Evolutionary conservation across 2,113 vertebrate genomes (phyloP).

Genomic region (Periophthalmodon schlosseri): DNA sequence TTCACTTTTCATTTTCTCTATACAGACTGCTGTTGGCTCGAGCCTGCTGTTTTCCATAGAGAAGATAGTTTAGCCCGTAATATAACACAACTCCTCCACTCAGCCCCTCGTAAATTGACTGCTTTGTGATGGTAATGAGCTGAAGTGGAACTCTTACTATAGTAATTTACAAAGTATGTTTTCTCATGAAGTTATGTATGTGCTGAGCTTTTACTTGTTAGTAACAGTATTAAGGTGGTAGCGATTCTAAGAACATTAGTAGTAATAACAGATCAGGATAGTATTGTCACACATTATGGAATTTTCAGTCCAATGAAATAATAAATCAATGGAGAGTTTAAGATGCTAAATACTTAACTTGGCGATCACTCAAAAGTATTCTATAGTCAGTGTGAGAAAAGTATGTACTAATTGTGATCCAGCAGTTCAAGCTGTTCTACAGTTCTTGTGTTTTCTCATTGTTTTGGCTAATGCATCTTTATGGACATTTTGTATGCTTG

Average conservation of each 20-base stretch:
- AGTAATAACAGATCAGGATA: background rate
- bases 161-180: background rate
- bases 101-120: slow-evolving; percentile 26
- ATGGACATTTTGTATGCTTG: too few relatives aligned
- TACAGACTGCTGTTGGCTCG: slow-evolving; percentile 50
- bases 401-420: too few relatives aligned
- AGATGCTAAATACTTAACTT: too few relatives aligned
- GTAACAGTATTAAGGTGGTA: background rate
- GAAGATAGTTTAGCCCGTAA: slow-evolving; percentile 36
- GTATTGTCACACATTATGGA: background rate
- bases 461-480: too few relatives aligned
- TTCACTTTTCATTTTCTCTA: slow-evolving; percentile 79
- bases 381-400: too few relatives aligned
- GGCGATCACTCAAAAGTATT: too few relatives aligned
- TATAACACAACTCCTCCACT: slow-evolving; percentile 7
- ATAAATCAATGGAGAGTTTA: too few relatives aligned
- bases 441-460: too few relatives aligned
- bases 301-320: too few relatives aligned
- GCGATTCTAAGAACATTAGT: background rate
- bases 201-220: background rate
- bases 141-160: background rate
- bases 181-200: background rate
- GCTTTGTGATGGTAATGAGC: slow-evolving; percentile 9
- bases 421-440: too few relatives aligned
- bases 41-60: slow-evolving; percentile 22